These are phyloP conservation scores for Drosophila littoralis DNA, from an alignment of 1,140 invertebrate genomes.

Conservation along the genomic window DNA sequence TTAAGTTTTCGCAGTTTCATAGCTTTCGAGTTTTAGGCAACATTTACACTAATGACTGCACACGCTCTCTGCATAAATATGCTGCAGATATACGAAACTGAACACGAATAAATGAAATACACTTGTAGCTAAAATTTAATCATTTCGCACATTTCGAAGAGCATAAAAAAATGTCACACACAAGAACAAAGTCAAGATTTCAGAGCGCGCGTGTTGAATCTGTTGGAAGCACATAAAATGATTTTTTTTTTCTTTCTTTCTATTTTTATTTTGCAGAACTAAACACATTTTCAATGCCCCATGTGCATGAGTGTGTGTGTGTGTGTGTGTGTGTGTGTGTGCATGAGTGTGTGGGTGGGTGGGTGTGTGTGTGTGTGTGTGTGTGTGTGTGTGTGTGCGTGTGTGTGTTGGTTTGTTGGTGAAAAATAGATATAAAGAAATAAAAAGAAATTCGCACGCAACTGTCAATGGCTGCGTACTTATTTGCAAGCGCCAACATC, in stretches of 20 bases:
- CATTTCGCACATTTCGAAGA: background rate
- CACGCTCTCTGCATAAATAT: slow-evolving; percentile 34
- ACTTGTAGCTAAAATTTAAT: slow-evolving; percentile 6
- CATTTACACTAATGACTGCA: slow-evolving; percentile 78
- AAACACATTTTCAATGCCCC: slow-evolving; percentile 60
- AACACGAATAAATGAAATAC: background rate
- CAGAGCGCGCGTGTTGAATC: slow-evolving; percentile 8
- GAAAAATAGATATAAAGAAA: slow-evolving; percentile 65
- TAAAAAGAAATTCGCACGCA: slow-evolving; percentile 81
- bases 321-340: slow-evolving; percentile 2
- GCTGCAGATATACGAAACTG: background rate
- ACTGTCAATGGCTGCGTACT: slow-evolving; percentile 76
- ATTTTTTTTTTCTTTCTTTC: slow-evolving; percentile 29
- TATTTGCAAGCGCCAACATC: slow-evolving; percentile 64
- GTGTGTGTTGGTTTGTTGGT: slow-evolving; percentile 27
- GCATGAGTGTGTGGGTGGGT: slow-evolving; percentile 1
- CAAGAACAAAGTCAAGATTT: slow-evolving; percentile 8
- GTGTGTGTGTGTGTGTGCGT: background rate
- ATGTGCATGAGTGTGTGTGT: slow-evolving; percentile 21
- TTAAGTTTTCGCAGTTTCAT: slow-evolving; percentile 57
- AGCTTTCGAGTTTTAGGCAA: slow-evolving; percentile 57
- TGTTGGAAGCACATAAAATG: slow-evolving; percentile 28
- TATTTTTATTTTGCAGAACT: slow-evolving; percentile 56
- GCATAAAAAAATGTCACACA: background rate
- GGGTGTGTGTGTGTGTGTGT: slow-evolving; percentile 15